Evolutionary conservation across 2,113 vertebrate genomes (phyloP), one percentile per base, ranked within the genome.

Genomic region (Scolopax mira): DNA sequence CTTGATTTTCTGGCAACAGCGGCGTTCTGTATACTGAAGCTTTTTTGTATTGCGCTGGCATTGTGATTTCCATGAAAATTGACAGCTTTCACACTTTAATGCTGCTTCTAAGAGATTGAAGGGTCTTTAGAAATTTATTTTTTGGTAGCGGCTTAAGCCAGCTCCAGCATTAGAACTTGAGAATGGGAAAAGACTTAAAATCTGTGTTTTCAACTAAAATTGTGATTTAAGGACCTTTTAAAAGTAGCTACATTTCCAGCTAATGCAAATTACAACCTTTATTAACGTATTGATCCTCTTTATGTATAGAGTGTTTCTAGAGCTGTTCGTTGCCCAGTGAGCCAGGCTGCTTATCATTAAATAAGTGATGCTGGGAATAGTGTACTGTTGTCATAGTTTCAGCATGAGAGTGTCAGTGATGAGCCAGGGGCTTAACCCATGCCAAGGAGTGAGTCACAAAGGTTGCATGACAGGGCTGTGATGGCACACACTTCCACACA

Each of bases 11-110:
- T 96, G 93, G 92, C 92, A 94, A 10, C 1, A 1, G 21, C 44
- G 21, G 9, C 1, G 2, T 48, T 88, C 86, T 91, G 65, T 72
- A 46, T 79, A 86, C 82, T 90, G 77, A 83, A 74, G 78, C 82
- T 77, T 92, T 95, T 67, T 94, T 95, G 79, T 96, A 65, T 90
- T 75, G 85, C 60, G 30, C 46, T 81, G 77, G 31, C 18, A 42
- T 88, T 69, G 75, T 73, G 48, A 83, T 93, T 93, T 95, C 85
- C 85, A 55, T 97, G 91, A 89, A 95, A 94, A 95, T 23, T 78
- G 89, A 67, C 94, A 95, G 46, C 70, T 89, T 91, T 91, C 79
- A 86, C 88, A 61, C 73, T 96, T 75, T 58, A 95, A 75, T 86
- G 39, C 61, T 79, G 33, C 66, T 78, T 89, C 67, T 62, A 24